Conservation (phyloP, 1,140 invertebrate genomes). For the Brachionus koreanus region DNA sequence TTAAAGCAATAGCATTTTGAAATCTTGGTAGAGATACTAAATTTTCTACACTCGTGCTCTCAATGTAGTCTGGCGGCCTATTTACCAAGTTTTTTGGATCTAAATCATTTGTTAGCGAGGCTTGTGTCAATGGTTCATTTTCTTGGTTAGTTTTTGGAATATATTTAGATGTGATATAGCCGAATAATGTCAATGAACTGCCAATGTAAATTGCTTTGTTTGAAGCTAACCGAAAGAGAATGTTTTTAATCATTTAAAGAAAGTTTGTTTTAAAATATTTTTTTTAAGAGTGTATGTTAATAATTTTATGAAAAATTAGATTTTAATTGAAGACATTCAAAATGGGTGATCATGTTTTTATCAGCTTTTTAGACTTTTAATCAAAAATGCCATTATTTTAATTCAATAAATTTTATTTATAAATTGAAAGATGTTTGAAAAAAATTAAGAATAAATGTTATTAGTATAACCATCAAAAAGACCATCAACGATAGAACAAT, state of each 20-base stretch:
- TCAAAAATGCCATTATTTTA: not conserved
- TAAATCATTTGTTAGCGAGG: not conserved
- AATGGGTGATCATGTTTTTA: not conserved
- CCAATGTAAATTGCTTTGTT: not conserved
- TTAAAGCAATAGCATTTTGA: not conserved
- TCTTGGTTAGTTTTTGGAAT: not conserved
- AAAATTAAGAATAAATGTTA: conserved; percentile 12
- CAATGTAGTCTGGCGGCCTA: not conserved
- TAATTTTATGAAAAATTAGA: not conserved
- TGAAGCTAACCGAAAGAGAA: not conserved
- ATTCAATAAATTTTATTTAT: not conserved
- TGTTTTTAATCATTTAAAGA: not conserved
- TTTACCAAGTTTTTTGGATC: not conserved
- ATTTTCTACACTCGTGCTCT: conserved; percentile 3
- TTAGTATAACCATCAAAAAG: not conserved
- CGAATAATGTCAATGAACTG: not conserved
- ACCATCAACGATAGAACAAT: not conserved
- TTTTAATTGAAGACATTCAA: not conserved
- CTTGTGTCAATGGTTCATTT: not conserved
- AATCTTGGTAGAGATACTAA: conserved; percentile 18
- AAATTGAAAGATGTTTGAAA: not conserved
- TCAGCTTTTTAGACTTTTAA: not conserved
- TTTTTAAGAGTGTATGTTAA: not conserved
- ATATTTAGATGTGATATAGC: not conserved
- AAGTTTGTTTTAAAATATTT: not conserved